phyloP scores from a whole-genome alignment of 2,888 invertebrate genomes.

The Parasteatoda lunata region DNA sequence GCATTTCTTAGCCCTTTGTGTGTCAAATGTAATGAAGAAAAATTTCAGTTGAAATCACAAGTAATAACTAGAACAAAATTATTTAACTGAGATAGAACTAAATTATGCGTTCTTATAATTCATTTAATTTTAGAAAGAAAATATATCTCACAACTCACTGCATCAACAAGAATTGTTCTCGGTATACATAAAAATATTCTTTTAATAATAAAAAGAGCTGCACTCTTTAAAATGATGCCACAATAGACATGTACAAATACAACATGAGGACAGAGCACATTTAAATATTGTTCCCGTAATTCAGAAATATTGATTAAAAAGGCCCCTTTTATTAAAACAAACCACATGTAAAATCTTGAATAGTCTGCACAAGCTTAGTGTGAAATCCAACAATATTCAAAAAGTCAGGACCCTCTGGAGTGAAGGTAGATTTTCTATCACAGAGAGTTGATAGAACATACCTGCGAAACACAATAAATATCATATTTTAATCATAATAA shows the following conservation, averaged over 20 bases:
- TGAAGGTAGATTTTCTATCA: slow-evolving; percentile 45
- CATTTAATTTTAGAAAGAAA: background rate
- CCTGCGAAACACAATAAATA: slow-evolving; percentile 65
- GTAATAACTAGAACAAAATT: too few species aligned
- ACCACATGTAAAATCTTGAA: slow-evolving; percentile 80
- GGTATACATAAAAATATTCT: slow-evolving; percentile 32
- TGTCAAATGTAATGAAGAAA: too few species aligned
- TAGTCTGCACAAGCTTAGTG: slow-evolving; percentile 79
- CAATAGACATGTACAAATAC: background rate
- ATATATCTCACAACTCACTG: background rate
- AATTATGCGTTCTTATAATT: background rate
- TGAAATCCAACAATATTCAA: slow-evolving; percentile 78
- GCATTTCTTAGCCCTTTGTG: too few species aligned
- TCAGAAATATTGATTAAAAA: slow-evolving; percentile 10
- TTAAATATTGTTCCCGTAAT: background rate
- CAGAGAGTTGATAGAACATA: slow-evolving; percentile 64
- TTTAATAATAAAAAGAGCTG: slow-evolving; percentile 4
- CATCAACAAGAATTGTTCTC: background rate
- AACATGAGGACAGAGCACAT: background rate
- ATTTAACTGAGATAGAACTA: background rate
- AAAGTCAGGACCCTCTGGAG: slow-evolving; percentile 64
- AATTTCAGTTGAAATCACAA: too few species aligned
- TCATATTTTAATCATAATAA: too few species aligned
- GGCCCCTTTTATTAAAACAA: slow-evolving; percentile 69
- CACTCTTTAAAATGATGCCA: background rate